Evolutionary conservation across 1,140 invertebrate genomes (phyloP), one percentile per base, ranked within the genome.

Genomic region (Caenorhabditis remanei): DNA sequence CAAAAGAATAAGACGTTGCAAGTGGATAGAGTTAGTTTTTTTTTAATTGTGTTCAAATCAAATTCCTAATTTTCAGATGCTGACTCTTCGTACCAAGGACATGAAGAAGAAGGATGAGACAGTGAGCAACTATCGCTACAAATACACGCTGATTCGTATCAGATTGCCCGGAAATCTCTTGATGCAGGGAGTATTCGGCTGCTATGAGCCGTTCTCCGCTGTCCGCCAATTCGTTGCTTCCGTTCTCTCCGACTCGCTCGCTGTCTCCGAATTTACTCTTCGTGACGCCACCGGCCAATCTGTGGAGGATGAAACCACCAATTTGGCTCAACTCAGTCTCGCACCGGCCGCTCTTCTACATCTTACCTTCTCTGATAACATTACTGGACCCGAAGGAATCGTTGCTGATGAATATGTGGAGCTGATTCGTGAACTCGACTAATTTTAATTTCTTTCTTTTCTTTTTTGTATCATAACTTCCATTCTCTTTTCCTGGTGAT

Each of bases 81-180:
- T 85, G 19, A 79, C 79, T 3, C 56, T 90, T 13, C 40, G 88
- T 9, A 90, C 88, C 13, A 83, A 88, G 21, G 89, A 88, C n/a
- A 89, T 90, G 89, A 71, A 67, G 2, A 63, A 90, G 24, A 79
- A 63, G 21, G 89, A 90, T 21, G 85, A 79, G 19, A 58, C 46
- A 56, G 9, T 32, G 4, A n/a, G 21, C 5, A 56, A 79, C n/a
- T 58, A 84, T 19, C 19, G n/a, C 3, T 90, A 90, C 89, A 89
- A 90, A 71, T 90, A 90, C 56, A 83, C 88, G 0, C n/a, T 88
- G 43, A 88, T 90, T 24, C 55, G 89, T 13, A 53, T 90, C 40
- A 40, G 89, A 53, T 63, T 88, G 19, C 89, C 89, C 7, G 87
- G 88, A 40, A 43, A 79, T 14, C 85, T 46, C 24, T 4, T 90